Evolutionary conservation across 1,140 invertebrate species (phyloP).

Genomic region (Ctenoplectra terminalis): DNA sequence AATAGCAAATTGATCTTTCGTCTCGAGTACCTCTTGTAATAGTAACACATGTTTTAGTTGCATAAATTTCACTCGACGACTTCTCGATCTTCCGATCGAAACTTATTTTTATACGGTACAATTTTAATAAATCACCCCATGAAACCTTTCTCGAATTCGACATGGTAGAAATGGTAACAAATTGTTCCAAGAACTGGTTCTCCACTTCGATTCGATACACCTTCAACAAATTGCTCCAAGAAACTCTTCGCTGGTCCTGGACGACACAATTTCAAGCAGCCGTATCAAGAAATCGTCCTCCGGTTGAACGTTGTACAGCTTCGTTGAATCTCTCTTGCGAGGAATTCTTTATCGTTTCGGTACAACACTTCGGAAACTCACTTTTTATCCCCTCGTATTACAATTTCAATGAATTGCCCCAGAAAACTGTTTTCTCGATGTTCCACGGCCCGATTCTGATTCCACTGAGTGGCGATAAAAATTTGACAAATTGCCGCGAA

Average conservation of each 20-base stretch:
- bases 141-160: neutral
- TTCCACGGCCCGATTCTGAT: no score
- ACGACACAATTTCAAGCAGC: neutral
- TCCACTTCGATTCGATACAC: neutral
- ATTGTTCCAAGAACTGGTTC: neutral
- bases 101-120: neutral
- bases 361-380: neutral
- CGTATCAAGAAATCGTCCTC: neutral
- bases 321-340: neutral
- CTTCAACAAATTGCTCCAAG: neutral
- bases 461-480: neutral
- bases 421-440: neutral
- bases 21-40: no score
- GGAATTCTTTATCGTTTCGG: neutral
- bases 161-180: neutral
- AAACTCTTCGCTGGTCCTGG: neutral
- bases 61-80: no score
- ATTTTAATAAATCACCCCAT: neutral
- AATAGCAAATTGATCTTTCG: no score
- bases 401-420: neutral
- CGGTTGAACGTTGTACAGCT: neutral
- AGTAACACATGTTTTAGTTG: no score
- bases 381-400: neutral
- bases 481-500: neutral
- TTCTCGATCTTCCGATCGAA: neutral